Conservation (phyloP, 2,113 vertebrate species). For the Passerina amoena region DNA sequence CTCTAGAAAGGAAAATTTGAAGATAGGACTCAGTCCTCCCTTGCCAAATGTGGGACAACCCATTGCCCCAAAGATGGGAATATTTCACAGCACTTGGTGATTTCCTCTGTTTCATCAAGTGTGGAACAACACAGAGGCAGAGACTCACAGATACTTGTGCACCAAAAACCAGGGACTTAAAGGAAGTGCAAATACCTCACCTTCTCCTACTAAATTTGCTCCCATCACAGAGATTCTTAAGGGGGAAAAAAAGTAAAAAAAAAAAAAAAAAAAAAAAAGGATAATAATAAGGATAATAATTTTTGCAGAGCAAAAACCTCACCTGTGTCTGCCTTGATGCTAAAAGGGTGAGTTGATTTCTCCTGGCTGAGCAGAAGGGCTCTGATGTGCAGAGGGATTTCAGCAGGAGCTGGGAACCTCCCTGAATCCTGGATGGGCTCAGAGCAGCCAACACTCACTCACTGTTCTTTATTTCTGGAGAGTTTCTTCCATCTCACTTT, state of each 20-base stretch:
- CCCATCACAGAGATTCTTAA: neutral
- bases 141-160: neutral
- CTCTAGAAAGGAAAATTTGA: neutral
- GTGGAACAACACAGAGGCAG: neutral
- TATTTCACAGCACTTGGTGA: neutral
- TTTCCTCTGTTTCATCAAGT: neutral
- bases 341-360: neutral
- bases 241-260: too few species aligned
- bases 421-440: neutral
- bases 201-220: neutral
- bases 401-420: neutral
- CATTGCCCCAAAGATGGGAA: neutral
- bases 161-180: neutral
- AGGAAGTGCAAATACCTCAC: neutral
- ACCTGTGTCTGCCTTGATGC: neutral
- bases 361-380: neutral
- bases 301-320: neutral
- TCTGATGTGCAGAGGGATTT: neutral
- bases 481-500: neutral
- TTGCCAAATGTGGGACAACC: neutral
- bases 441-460: neutral
- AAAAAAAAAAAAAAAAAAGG: too few species aligned
- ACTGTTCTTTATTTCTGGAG: neutral
- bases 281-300: too few species aligned
- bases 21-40: neutral